Evolutionary conservation across 2,113 vertebrate genomes (phyloP).

Genomic region (Pollachius pollachius): DNA sequence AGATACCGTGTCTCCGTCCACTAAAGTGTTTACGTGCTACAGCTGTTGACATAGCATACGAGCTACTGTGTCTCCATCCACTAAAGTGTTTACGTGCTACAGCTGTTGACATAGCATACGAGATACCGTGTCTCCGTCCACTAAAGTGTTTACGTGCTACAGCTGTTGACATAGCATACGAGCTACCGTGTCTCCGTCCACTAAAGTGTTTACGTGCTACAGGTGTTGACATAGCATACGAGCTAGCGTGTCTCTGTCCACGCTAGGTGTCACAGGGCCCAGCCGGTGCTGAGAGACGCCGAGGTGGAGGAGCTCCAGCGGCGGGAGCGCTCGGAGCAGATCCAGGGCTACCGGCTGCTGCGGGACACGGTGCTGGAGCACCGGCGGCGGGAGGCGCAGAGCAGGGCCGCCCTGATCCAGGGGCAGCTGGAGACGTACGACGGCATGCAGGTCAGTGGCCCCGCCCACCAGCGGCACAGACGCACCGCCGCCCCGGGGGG

Average conservation of each 20-base stretch:
- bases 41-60: too few species aligned
- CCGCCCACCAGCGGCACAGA: too few species aligned
- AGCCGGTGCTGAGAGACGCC: conserved; percentile 66
- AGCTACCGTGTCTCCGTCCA: too few species aligned
- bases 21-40: too few species aligned
- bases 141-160: neutral
- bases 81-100: too few species aligned
- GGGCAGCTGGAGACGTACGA: conserved; percentile 73
- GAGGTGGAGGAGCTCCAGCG: conserved; percentile 67
- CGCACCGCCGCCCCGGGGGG: too few species aligned
- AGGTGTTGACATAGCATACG: too few species aligned
- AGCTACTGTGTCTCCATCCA: too few species aligned
- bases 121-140: conserved; percentile 4
- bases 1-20: conserved; percentile 4
- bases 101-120: too few species aligned
- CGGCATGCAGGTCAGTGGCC: conserved; percentile 76
- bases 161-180: too few species aligned
- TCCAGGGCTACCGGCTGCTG: conserved; percentile 76
- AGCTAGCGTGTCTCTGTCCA: conserved; percentile 5
- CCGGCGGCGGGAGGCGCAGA: conserved; percentile 63
- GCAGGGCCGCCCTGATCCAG: conserved; percentile 65
- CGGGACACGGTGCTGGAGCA: conserved; percentile 67
- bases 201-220: too few species aligned
- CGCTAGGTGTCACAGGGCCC: conserved; percentile 64
- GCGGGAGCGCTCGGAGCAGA: conserved; percentile 70